Base-by-base conservation (phyloP, 2,888 invertebrate genomes). In the Esperia sulphurella region DNA sequence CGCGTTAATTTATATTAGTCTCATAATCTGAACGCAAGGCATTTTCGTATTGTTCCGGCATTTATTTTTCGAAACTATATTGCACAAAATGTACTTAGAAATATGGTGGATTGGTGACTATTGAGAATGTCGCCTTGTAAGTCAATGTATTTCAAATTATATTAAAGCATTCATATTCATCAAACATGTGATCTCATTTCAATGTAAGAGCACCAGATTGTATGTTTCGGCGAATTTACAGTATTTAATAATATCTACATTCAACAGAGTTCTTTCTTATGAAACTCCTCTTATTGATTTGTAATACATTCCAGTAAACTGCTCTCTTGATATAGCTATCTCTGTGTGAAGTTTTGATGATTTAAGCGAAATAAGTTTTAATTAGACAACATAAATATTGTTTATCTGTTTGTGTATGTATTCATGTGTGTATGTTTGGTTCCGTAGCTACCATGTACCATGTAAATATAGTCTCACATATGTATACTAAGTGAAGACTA, bases 81-180 rank as follows among this genome's bases (percentile, higher is more conserved):
- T 86, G 88, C 88, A 88, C 88, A 88, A 88, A 85, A 82, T 79
- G 86, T 88, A 88, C 87, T 87, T 88, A 88, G 79, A 74, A 69
- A 65, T 71, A 69, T 53, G 74, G 75, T 70, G 76, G 71, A 68
- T 68, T 53, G 74, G 75, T 70, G 76, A 71, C 68, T 68, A 68
- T 67, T 63, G 64, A 70, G 65, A 55, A 50, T 62, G 68, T 72
- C 69, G 75, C 77, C 72, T 65, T 58, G 61, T 68, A 75, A 75
- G 51, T 57, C 50, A 51, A 68, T 65, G 59, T 72, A 68, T 64
- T 66, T 71, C 64, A 77, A 74, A 71, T 68, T 70, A 51, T 71
- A 71, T 63, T 69, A 65, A 70, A 65, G 63, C 61, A 70, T 80
- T 74, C 71, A 78, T 78, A 70, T 80, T 74, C 71, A 78, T 78